Percentiles rank a stretch among this genome's conserved stretches.
phyloP scores from a whole-genome alignment of 2,113 vertebrate genomes.

The Charadrius vociferus region DNA sequence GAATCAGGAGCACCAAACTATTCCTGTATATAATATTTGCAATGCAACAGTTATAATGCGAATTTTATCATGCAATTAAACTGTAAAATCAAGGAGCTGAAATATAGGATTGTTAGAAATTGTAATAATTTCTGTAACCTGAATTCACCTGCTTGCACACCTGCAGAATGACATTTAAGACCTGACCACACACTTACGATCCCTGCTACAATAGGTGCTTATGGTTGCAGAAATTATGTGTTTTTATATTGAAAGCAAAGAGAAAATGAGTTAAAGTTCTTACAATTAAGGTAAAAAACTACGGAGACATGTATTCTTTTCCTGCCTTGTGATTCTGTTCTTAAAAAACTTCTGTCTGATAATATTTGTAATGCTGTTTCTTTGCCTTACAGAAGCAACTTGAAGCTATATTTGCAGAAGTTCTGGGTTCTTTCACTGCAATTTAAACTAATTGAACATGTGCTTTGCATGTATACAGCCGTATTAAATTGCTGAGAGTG shows the following conservation, averaged over 20 bases:
- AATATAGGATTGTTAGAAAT: neutral
- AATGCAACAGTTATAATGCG: neutral
- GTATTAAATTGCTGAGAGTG: neutral
- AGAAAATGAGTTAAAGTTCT: neutral
- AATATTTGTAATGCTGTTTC: neutral
- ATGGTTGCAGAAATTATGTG: neutral
- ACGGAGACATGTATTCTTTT: accelerated
- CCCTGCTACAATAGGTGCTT: neutral
- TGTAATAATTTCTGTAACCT: neutral
- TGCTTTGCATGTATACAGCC: neutral
- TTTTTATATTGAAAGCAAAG: neutral
- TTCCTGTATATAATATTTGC: neutral
- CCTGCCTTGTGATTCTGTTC: neutral
- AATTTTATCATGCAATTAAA: neutral
- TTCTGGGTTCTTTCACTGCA: neutral
- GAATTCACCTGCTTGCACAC: neutral
- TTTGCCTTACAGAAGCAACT: neutral
- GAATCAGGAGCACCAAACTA: neutral
- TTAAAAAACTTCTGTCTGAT: neutral
- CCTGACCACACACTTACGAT: neutral
- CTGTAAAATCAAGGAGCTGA: neutral
- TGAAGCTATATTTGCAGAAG: neutral
- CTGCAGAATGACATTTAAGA: neutral
- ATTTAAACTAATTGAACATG: neutral
- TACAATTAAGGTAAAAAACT: neutral